Evolutionary conservation across 2,113 vertebrate species (phyloP).

Genomic region (Cephalopholis sonnerati): DNA sequence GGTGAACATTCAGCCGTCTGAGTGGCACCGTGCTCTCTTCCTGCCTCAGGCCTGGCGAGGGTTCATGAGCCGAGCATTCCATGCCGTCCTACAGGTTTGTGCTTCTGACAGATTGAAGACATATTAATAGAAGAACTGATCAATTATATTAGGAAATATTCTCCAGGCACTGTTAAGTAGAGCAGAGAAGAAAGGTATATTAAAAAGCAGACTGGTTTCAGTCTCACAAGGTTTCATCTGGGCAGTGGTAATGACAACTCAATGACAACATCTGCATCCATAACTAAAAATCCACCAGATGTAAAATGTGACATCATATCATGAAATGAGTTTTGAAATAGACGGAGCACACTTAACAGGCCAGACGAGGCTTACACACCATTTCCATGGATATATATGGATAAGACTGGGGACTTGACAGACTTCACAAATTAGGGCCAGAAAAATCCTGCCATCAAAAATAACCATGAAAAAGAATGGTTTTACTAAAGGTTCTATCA

Average conservation of each 20-base stretch:
- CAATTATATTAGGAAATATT: neutral
- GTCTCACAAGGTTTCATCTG: no score
- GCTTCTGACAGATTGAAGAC: neutral
- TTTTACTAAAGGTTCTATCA: no score
- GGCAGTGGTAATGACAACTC: no score
- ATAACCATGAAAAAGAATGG: no score
- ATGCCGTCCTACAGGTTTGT: conserved; percentile 92
- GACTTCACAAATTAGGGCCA: no score
- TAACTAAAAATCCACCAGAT: neutral
- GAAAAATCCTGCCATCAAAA: no score
- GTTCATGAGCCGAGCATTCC: conserved; percentile 92
- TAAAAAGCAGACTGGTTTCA: no score
- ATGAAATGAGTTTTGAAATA: no score
- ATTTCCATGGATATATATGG: no score
- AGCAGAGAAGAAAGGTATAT: neutral
- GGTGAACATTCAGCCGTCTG: conserved; percentile 96
- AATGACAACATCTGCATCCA: neutral
- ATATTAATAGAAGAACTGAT: neutral
- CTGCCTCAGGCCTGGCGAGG: conserved; percentile 93
- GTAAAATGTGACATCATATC: neutral
- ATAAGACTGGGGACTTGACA: no score
- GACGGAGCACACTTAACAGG: neutral
- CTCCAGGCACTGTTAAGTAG: neutral
- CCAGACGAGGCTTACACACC: no score
- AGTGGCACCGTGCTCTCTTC: conserved; percentile 94